Base-by-base conservation (phyloP, 2,113 vertebrate genomes). In the Caretta caretta region DNA sequence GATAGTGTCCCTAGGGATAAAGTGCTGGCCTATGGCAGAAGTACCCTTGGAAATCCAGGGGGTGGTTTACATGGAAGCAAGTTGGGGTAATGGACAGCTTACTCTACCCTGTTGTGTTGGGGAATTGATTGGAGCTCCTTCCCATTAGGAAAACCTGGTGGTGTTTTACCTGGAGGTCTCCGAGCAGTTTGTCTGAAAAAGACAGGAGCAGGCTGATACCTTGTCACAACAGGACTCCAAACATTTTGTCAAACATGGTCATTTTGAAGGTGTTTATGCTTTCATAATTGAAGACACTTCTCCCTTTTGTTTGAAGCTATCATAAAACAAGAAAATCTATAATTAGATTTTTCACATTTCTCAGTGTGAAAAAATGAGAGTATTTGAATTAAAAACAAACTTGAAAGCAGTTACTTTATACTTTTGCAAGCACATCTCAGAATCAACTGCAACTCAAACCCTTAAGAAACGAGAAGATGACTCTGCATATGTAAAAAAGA, bases 381-480 rank as follows among this genome's bases (percentile, higher is more conserved):
- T 8, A 75, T 84, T 62, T 20, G 29, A 22, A 29, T 48, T 0
- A 4, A 81, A n/a, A 5, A 10, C 14, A 4, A 3, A 50, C 82
- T 91, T n/a, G 86, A 78, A 62, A 75, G 53, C 57, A 56, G 0
- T 89, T 4, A 27, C 84, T 89, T 83, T 48, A 49, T 65, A 5
- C 42, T 48, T 48, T 22, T 96, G 4, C 75, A 16, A 86, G 95
- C 94, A 86, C 90, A 88, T 94, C 92, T 94, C 90, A 24, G 10
- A 72, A 75, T 91, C 93, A 65, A 62, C 51, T 89, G 53, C 89
- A 89, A 49, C 90, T 97, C 20, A 8, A 82, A 94, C 93, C 94
- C 92, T 96, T 85, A n/a, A 85, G 96, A 89, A 92, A 54, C 86
- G 49, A 89, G 87, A 97, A 96, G 93, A 97, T 97, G 96, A 97